Evolutionary conservation across 2,888 invertebrate species (phyloP).

Genomic region (Patella pellucida): DNA sequence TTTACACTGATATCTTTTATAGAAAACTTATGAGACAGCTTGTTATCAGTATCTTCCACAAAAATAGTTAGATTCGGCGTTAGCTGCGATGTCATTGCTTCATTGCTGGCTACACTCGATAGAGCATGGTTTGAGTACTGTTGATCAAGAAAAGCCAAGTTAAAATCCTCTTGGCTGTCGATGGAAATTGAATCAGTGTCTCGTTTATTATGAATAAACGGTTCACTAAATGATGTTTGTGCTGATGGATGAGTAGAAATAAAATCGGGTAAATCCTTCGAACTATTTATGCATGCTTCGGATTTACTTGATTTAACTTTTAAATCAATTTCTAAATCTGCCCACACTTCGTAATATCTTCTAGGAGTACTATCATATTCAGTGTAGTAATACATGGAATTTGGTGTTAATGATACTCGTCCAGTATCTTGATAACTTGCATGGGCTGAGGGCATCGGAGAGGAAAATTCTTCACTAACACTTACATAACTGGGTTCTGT

Average conservation of each 20-base stretch:
- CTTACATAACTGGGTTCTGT: not conserved
- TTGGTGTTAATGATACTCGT: not conserved
- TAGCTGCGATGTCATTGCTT: not conserved
- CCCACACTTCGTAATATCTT: no score
- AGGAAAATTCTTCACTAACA: not conserved
- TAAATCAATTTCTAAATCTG: no score
- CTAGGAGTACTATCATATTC: not conserved
- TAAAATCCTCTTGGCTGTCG: constrained; percentile 3
- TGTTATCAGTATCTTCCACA: constrained; percentile 17
- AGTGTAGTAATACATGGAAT: not conserved
- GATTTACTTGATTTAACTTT: no score
- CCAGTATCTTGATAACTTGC: no score
- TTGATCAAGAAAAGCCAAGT: constrained; percentile 8
- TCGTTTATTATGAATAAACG: not conserved
- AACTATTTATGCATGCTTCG: no score
- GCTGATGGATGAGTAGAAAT: not conserved
- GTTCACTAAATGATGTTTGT: constrained; percentile 17
- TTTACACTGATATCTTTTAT: not conserved
- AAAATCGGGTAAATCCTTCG: not conserved
- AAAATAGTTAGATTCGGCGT: constrained; percentile 1
- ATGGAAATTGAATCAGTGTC: not conserved
- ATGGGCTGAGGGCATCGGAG: not conserved
- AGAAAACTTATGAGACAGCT: constrained; percentile 12
- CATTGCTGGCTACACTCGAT: not conserved
- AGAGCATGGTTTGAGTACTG: not conserved